Base-by-base conservation (phyloP, 2,113 vertebrate species). In the Sylvicapra grimmia region DNA sequence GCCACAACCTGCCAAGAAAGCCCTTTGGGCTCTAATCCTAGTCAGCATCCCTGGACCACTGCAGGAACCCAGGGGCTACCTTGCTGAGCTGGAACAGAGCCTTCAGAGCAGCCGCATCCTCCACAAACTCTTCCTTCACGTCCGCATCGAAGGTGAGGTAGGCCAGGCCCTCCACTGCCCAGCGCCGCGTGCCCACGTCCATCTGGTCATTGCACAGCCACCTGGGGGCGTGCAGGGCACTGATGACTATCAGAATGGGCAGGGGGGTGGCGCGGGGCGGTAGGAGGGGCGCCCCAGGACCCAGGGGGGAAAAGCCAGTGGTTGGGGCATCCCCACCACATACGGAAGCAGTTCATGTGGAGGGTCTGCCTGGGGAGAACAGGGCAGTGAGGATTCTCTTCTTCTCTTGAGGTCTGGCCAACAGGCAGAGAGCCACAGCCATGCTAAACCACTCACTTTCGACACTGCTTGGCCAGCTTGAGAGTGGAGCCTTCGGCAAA, bases 131-230 rank as follows among this genome's bases (percentile, higher is more conserved):
- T 86, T 99, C 99, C 97, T 99, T 99, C 88, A 99, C 99, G 0
- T 99, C 99, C 0, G 99, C 99, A 3, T 99, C 99, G 1, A 99
- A 99, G 58, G 99, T 99, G 91, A 99, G 99, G 98, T 99, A 99
- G 31, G 99, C 99, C 83, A 99, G 98, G n/a, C 99, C 99, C 98
- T 99, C 99, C 13, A 99, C 99, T 0, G 99, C 99, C 99, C 99
- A 99, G 93, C 99, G 99, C 36, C 99, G 99, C 0, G 99, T 99
- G 68, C 99, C 98, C 0, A 98, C 90, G 0, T 99, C 99, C 0
- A 99, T 99, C 5, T 98, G 95, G 85, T 99, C 99, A 0, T 99
- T 99, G 98, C 99, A 99, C 68, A 99, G 98, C 99, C 99, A 99
- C 97, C 99, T 99, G 95, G 0, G 51, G 75, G 68, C 68, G 12